Base-by-base conservation (phyloP, 1,140 invertebrate genomes). In the Linepithema humile region DNA sequence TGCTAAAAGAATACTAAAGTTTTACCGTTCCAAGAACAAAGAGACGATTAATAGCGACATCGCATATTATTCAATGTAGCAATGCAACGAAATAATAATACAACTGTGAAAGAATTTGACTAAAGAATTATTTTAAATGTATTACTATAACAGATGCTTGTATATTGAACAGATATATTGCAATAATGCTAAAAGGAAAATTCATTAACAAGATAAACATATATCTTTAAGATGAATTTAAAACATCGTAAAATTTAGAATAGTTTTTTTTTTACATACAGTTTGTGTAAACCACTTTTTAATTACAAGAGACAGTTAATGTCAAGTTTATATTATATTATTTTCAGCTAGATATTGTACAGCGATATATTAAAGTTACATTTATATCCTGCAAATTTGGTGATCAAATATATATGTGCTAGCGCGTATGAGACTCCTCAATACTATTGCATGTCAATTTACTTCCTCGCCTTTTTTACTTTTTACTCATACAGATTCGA, bases 271-370 rank as follows among this genome's bases (percentile, higher is more conserved):
- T 64, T 57, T 26, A 57, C 15, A 20, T 67, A 74, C 35, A 67
- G 10, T 12, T 45, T 72, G 35, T 23, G 69, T 59, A 23, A 72
- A 60, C 32, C n/a, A 83, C n/a, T 32, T 65, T 43, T 26, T 65
- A 59, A 85, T 59, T 85, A 86, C 62, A 83, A 55, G 53, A 62
- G 60, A 80, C 7, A 50, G 50, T 43, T 23, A 80, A 57, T 57
- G n/a, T 23, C n/a, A n/a, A n/a, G n/a, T n/a, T n/a, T n/a, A n/a
- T n/a, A n/a, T n/a, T n/a, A n/a, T n/a, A n/a, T n/a, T n/a, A n/a
- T n/a, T n/a, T n/a, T 9, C 62, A 80, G 64, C 48, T 69, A 80
- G 45, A 35, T 82, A 55, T 45, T 77, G 40, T 83, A 29, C 12
- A 82, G 23, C 35, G 38, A 50, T 32, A 72, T 32, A 65, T 73